Base-by-base conservation (phyloP, 2,113 vertebrate genomes). In the Perca fluviatilis region DNA sequence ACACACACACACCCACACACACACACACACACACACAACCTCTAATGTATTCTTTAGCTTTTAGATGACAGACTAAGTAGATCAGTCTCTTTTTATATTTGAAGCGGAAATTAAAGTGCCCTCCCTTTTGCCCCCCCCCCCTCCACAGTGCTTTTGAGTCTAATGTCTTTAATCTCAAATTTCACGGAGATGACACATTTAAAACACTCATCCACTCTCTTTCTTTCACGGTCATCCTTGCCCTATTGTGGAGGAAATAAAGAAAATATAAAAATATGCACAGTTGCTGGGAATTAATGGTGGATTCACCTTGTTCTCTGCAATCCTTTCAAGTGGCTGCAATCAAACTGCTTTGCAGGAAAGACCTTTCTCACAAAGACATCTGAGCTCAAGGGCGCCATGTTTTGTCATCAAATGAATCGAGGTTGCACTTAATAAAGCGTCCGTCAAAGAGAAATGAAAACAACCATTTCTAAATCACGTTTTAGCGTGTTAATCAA, bases 81-180 rank as follows among this genome's bases (percentile, higher is more conserved):
- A 83, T 91, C 67, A 30, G 66, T 82, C 84, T 91, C 88, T 91
- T 87, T 91, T 90, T 88, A 90, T 88, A 87, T 94, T 89, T 93
- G 90, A 93, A 93, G 92, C 86, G 92, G 90, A 95, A 94, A 95
- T 96, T 90, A 95, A 90, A 93, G 87, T 78, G 54, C 83, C 88
- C 86, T 84, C 88, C 80, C 85, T 68, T 84, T 85, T 73, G 63
- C 74, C 3, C 23, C n/a, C 27, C 27, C 1, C 27, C 36, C 49
- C 23, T 23, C 57, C 60, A 61, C 66, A 90, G 78, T 74, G 94
- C 92, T 95, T 90, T 95, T 95, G 82, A 94, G 88, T 78, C 77
- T 91, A 88, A 88, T 67, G 91, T 94, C 95, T 96, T 96, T 95
- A 95, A 96, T 95, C 95, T 95, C 77, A 74, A 64, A 83, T 93